These are phyloP conservation scores for Acleris emargana DNA, from an alignment of 2,888 invertebrate species.

Conservation along the genomic window DNA sequence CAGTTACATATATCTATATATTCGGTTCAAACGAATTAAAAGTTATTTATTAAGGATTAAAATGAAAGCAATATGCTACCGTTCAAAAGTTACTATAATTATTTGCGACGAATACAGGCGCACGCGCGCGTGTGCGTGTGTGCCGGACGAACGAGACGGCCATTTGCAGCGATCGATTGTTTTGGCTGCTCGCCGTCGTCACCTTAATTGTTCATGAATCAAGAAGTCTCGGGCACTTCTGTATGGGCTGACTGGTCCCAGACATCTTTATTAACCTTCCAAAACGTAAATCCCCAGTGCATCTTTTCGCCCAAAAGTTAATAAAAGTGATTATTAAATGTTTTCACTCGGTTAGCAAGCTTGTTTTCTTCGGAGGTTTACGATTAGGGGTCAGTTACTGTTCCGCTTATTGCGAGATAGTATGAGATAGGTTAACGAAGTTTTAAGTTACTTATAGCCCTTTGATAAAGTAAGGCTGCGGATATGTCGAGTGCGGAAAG, in stretches of 20 bases:
- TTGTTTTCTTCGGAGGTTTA: too few relatives aligned
- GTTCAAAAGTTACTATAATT: slow-evolving; percentile 16
- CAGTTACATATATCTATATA: not conserved
- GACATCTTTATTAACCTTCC: slow-evolving; percentile 33
- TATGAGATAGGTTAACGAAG: too few relatives aligned
- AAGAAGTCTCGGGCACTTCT: slow-evolving; percentile 70
- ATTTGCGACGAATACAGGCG: slow-evolving; percentile 10
- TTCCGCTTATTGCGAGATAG: too few relatives aligned
- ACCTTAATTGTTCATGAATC: slow-evolving; percentile 81
- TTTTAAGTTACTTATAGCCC: not conserved
- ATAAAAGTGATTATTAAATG: not conserved
- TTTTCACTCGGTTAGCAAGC: not conserved
- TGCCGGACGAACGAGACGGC: slow-evolving; percentile 57
- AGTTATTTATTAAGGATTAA: slow-evolving; percentile 10
- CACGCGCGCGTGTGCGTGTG: slow-evolving; percentile 17
- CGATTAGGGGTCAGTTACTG: too few relatives aligned
- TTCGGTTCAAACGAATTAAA: not conserved
- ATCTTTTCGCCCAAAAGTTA: not conserved
- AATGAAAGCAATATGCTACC: slow-evolving; percentile 4
- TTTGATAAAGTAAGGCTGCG: slow-evolving; percentile 40
- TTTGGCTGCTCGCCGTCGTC: slow-evolving; percentile 78
- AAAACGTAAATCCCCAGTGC: not conserved
- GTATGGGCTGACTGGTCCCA: slow-evolving; percentile 42
- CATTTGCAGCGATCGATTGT: slow-evolving; percentile 81
- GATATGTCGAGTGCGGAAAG: slow-evolving; percentile 61